Percentiles rank a stretch among this genome's conserved stretches.
phyloP scores from a whole-genome alignment of 2,113 vertebrate genomes.

The Rostratula benghalensis region DNA sequence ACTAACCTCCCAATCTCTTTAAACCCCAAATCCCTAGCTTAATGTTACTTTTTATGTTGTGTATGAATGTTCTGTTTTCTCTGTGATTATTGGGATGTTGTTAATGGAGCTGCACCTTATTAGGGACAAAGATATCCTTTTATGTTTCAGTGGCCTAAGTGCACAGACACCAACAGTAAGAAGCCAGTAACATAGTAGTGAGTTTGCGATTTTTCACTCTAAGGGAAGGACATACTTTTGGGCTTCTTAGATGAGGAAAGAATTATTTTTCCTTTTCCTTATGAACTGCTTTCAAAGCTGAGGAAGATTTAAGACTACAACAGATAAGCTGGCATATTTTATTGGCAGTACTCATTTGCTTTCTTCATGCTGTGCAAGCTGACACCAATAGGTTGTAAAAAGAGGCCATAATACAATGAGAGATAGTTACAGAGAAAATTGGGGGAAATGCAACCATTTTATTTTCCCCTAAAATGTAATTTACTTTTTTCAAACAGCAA shows the following conservation, averaged over 20 bases:
- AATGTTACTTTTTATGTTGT: not conserved
- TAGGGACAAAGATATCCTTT: not conserved
- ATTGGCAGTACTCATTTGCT: constrained; percentile 2
- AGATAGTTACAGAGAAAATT: not conserved
- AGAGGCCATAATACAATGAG: not conserved
- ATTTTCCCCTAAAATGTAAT: constrained; percentile 7
- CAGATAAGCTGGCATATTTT: not conserved
- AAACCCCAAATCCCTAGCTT: not conserved
- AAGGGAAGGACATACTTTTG: not conserved
- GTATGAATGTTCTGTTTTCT: not conserved
- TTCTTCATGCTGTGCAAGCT: constrained; percentile 4
- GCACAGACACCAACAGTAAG: not conserved
- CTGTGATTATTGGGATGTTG: not conserved
- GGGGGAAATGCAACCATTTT: not conserved
- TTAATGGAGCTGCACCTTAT: not conserved
- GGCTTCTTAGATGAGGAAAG: not conserved
- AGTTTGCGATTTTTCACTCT: not conserved
- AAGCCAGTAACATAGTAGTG: not conserved
- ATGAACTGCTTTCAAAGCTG: not conserved
- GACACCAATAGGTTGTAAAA: not conserved
- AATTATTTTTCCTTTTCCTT: not conserved
- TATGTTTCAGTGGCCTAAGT: not conserved
- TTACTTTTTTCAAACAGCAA: not conserved
- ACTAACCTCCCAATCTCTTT: not conserved
- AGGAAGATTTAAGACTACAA: not conserved